Evolutionary conservation across 2,888 invertebrate species (phyloP).

Genomic region (Oxystoma pomonae): DNA sequence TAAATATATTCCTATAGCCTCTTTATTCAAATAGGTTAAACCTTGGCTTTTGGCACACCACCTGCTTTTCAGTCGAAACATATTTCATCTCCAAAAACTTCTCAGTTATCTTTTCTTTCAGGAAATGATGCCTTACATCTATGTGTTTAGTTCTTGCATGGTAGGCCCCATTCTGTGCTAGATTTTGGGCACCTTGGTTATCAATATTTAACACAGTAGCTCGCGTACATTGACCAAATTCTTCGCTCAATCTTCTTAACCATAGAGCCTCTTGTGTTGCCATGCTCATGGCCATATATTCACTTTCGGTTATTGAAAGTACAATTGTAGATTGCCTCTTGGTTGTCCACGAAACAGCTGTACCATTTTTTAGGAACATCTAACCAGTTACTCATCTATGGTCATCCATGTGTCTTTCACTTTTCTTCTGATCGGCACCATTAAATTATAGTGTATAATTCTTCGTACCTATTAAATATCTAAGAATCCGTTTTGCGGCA

Average conservation of each 20-base stretch:
- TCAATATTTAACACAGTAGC: background rate
- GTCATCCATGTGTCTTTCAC: too few relatives aligned
- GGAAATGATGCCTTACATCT: too few relatives aligned
- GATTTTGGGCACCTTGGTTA: background rate
- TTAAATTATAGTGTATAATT: background rate
- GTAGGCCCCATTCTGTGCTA: background rate
- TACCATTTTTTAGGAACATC: background rate
- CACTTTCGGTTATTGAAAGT: background rate
- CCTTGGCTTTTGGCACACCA: too few relatives aligned
- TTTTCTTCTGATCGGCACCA: too few relatives aligned
- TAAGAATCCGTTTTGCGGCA: background rate
- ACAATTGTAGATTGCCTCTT: background rate
- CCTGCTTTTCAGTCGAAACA: background rate
- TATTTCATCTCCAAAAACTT: background rate
- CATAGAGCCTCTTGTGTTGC: background rate
- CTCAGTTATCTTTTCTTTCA: background rate
- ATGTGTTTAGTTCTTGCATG: too few relatives aligned
- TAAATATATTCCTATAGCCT: too few relatives aligned
- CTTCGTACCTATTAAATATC: background rate
- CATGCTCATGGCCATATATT: constrained; percentile 11
- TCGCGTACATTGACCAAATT: too few relatives aligned
- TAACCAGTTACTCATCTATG: too few relatives aligned
- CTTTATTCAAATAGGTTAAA: too few relatives aligned
- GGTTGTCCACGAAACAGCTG: background rate
- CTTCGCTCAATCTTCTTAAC: constrained; percentile 1